These are phyloP conservation scores for Oreocharis arfaki DNA, from an alignment of 2,113 vertebrate species.

Conservation along the genomic window DNA sequence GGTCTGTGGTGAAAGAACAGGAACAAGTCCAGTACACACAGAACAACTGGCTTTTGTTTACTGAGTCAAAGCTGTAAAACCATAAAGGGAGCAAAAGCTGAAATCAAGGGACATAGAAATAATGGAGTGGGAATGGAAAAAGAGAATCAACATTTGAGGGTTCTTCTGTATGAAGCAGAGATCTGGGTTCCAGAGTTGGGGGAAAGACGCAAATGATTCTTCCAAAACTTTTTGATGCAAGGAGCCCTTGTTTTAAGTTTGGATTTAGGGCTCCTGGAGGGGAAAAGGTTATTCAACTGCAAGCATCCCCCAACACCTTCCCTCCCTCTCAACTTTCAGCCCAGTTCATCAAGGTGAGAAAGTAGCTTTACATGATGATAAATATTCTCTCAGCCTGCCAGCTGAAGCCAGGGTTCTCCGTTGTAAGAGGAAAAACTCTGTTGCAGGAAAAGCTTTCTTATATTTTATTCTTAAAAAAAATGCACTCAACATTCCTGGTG, in stretches of 20 bases:
- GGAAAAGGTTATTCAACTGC: not conserved
- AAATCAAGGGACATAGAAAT: slow-evolving; percentile 33
- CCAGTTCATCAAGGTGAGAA: not conserved
- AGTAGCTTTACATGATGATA: not conserved
- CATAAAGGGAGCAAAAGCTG: slow-evolving; percentile 24
- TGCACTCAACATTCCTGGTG: not conserved
- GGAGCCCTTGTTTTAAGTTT: not conserved
- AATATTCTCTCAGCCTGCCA: not conserved
- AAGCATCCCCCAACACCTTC: not conserved
- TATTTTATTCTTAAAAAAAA: not conserved
- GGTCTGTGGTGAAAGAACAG: slow-evolving; percentile 41
- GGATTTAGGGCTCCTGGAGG: not conserved
- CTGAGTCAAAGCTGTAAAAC: slow-evolving; percentile 54
- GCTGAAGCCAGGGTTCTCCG: not conserved
- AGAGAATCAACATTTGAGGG: not conserved
- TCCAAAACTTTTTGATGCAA: not conserved
- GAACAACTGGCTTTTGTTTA: slow-evolving; percentile 63
- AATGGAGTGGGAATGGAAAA: not conserved
- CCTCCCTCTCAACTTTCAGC: not conserved
- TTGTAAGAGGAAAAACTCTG: accelerated
- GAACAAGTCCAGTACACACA: slow-evolving; percentile 37
- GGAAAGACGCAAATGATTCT: not conserved
- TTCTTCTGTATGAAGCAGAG: not conserved
- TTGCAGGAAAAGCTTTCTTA: not conserved
- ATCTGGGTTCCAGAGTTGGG: not conserved